Conservation (phyloP, 2,888 invertebrate genomes). For the Diloba caeruleocephala region DNA sequence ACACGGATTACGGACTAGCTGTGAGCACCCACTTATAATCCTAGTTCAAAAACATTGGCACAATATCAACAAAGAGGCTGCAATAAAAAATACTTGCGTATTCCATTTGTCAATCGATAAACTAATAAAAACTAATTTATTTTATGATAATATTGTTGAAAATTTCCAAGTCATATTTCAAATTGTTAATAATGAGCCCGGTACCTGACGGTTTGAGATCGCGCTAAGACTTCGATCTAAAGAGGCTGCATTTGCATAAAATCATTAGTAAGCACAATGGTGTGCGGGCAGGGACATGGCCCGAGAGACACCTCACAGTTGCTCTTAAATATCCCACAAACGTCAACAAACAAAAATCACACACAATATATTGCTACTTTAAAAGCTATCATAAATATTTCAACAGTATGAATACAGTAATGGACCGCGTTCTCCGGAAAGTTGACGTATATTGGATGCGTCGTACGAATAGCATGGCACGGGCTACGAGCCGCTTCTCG, state of each 20-base stretch:
- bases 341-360: constrained; percentile 26
- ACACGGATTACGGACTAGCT: too few relatives aligned
- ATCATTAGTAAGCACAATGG: constrained; percentile 90
- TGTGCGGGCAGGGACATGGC: constrained; percentile 86
- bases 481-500: constrained; percentile 85
- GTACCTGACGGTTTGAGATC: constrained; percentile 88
- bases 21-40: too few relatives aligned
- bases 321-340: constrained; percentile 72
- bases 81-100: constrained; percentile 12
- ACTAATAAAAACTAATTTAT: constrained; percentile 78
- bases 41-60: background rate
- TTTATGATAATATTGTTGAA: constrained; percentile 76
- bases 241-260: constrained; percentile 89
- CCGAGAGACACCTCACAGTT: constrained; percentile 83
- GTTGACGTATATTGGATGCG: constrained; percentile 52
- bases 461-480: constrained; percentile 74
- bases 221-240: constrained; percentile 89
- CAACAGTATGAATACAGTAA: constrained; percentile 51
- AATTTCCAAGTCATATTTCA: constrained; percentile 86
- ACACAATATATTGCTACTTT: constrained; percentile 59
- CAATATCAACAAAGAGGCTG: background rate
- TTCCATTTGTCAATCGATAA: constrained; percentile 60
- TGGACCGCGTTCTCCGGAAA: constrained; percentile 54
- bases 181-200: constrained; percentile 88
- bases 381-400: background rate